A percentile compares a stretch with the other conserved stretches of the same genome.
These are phyloP conservation scores for Amphilophus citrinellus DNA, from an alignment of 2,113 vertebrate genomes.

Conservation along the genomic window DNA sequence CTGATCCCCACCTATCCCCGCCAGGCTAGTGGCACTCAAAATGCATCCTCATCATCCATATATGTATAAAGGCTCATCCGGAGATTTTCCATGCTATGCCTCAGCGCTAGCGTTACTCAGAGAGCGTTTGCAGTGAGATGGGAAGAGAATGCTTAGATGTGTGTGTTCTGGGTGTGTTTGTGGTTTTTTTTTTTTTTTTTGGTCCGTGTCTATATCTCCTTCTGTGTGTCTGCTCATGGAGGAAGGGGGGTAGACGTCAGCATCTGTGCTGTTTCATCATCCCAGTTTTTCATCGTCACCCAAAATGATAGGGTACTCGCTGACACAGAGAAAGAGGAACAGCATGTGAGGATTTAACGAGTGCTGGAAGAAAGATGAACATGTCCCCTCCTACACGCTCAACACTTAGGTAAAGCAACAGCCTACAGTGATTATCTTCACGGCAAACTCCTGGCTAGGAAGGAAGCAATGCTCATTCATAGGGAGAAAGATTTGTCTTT, in stretches of 20 bases:
- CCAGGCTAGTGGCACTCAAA: slow-evolving; percentile 58
- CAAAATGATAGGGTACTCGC: slow-evolving; percentile 41
- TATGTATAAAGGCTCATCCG: slow-evolving; percentile 76
- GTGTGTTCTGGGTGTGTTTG: slow-evolving; percentile 9
- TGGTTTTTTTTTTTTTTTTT: neutral
- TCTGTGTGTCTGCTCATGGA: slow-evolving; percentile 22
- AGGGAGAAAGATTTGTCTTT: slow-evolving; percentile 25
- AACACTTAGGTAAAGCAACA: slow-evolving; percentile 52
- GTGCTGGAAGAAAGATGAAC: slow-evolving; percentile 3
- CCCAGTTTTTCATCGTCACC: slow-evolving; percentile 45
- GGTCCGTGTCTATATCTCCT: slow-evolving; percentile 24
- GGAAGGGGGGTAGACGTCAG: neutral
- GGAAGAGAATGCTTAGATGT: slow-evolving; percentile 72
- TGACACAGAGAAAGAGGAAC: slow-evolving; percentile 27
- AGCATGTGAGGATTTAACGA: slow-evolving; percentile 42
- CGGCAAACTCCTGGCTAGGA: slow-evolving; percentile 23
- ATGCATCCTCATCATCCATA: slow-evolving; percentile 73
- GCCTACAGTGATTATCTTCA: slow-evolving; percentile 44
- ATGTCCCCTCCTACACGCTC: neutral
- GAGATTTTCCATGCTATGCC: slow-evolving; percentile 64
- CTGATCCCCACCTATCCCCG: slow-evolving; percentile 51
- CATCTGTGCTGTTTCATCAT: slow-evolving; percentile 49
- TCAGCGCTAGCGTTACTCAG: slow-evolving; percentile 52
- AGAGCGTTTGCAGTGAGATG: slow-evolving; percentile 64
- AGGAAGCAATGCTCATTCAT: slow-evolving; percentile 35